Percentiles rank a stretch among this genome's conserved stretches.
phyloP scores from a whole-genome alignment of 2,888 invertebrate genomes.

The Nomada ruficornis region DNA sequence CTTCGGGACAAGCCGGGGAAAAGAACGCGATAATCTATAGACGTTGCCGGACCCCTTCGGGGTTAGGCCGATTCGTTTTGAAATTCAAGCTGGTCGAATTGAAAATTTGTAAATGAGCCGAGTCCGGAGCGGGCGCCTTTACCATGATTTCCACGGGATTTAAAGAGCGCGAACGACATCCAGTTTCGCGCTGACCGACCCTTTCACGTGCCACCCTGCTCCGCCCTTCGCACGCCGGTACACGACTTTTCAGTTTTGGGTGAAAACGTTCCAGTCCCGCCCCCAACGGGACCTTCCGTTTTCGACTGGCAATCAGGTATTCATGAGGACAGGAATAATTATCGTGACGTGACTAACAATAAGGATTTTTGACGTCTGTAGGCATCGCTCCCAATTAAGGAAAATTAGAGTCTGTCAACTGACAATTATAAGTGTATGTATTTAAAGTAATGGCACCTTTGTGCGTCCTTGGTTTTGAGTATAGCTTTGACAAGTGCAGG shows the following conservation, averaged over 20 bases:
- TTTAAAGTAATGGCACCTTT: too few species aligned
- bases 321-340: too few species aligned
- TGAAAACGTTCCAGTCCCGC: not conserved
- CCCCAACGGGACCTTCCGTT: not conserved
- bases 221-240: conserved; percentile 29
- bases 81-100: conserved; percentile 56
- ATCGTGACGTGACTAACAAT: too few species aligned
- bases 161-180: conserved; percentile 46
- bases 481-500: too few species aligned
- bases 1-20: conserved; percentile 43
- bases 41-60: conserved; percentile 33
- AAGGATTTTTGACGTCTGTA: too few species aligned
- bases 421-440: too few species aligned
- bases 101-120: conserved; percentile 70
- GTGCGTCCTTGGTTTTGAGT: too few species aligned
- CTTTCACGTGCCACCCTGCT: conserved; percentile 5
- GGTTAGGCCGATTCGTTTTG: conserved; percentile 36
- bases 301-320: not conserved
- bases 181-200: conserved; percentile 43
- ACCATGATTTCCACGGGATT: conserved; percentile 53
- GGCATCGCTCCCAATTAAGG: too few species aligned
- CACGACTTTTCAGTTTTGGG: conserved; percentile 36
- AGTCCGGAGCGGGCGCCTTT: conserved; percentile 28
- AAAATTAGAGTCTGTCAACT: too few species aligned
- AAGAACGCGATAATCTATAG: conserved; percentile 66